A percentile compares a stretch with the other conserved stretches of the same genome.
Evolutionary conservation across 2,888 invertebrate species (phyloP).

Genomic region (Hemistola chrysoprasaria): DNA sequence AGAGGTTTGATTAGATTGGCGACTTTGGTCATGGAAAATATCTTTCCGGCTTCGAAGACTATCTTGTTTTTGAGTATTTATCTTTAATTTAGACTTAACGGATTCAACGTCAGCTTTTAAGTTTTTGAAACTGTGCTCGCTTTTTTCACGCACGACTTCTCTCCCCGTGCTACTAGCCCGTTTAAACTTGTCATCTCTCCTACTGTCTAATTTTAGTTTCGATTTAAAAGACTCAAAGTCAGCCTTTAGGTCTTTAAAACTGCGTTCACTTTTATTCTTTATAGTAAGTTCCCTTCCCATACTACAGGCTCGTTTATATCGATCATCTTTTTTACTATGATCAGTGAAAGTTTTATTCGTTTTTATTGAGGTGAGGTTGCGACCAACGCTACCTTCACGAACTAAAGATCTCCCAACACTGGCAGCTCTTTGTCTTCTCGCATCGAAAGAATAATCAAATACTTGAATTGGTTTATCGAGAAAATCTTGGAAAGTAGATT

Average conservation of each 20-base stretch:
- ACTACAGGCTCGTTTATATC: slow-evolving; percentile 56
- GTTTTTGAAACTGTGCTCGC: no score
- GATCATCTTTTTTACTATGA: slow-evolving; percentile 36
- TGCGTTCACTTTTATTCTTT: slow-evolving; percentile 35
- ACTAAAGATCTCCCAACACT: slow-evolving; percentile 62
- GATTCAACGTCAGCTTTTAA: no score
- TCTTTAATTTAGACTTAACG: no score
- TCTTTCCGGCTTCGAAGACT: slow-evolving; percentile 36
- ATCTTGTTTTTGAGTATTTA: slow-evolving; percentile 12
- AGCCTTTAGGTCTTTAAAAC: slow-evolving; percentile 62
- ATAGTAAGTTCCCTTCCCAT: slow-evolving; percentile 54
- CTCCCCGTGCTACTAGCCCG: neutral
- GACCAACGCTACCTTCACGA: slow-evolving; percentile 34
- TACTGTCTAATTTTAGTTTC: slow-evolving; percentile 9
- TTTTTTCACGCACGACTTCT: no score
- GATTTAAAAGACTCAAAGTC: slow-evolving; percentile 56
- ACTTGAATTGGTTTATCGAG: slow-evolving; percentile 39
- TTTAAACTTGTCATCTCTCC: slow-evolving; percentile 6
- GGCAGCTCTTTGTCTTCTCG: slow-evolving; percentile 56
- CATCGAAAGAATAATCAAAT: slow-evolving; percentile 46
- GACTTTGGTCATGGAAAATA: slow-evolving; percentile 18
- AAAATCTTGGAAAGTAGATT: slow-evolving; percentile 58
- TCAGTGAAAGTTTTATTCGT: slow-evolving; percentile 1
- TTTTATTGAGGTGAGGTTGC: slow-evolving; percentile 11
- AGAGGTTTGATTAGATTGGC: slow-evolving; percentile 13